Base-by-base conservation (phyloP, 1,140 invertebrate species). In the Berghia stephanieae region DNA sequence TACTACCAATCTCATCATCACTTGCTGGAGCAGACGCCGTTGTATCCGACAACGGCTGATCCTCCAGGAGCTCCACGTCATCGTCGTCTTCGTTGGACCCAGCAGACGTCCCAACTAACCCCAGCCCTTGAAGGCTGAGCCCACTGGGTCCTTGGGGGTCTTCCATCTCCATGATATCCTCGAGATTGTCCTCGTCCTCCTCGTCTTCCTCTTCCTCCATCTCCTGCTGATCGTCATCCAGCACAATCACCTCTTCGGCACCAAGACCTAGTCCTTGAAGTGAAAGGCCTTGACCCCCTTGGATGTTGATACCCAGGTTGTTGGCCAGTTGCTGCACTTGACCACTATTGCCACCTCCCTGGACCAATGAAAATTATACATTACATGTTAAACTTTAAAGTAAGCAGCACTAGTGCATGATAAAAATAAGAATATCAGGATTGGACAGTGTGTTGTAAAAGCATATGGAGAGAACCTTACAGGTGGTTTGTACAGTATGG, bases 1-100 rank as follows among this genome's bases (percentile, higher is more conserved):
- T 97, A 78, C 95, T 96, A n/a, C 94, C 88, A 49, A 86, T 94
- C 90, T 98, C 97, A 88, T 98, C 96, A 89, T 98, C 96, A 46
- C 95, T 96, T 2, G 95, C 95, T 38, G 93, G 94, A 27, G 94
- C 94, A 10, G 94, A 95, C 8, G 94, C 94, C 24, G 94, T 95
- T 0, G 94, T 94, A 79, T 95, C 94, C 31, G 93, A 94, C 76
- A 87, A 66, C 4, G 84, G 85, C 24, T 83, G 82, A 57, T 86
- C 85, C 72, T 87, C 86, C 31, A 80, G 76, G n/a, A n/a, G n/a
- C n/a, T n/a, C n/a, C n/a, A n/a, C n/a, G n/a, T n/a, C 75, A 78
- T 49, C 55, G 60, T 67, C 18, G 34, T 60, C 43, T 60, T 38
- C 40, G 10, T n/a, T 46, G 34, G 75, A 67, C 27, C 27, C 57